These are phyloP conservation scores for Pantala flavescens DNA, from an alignment of 1,140 invertebrate genomes.

Conservation along the genomic window DNA sequence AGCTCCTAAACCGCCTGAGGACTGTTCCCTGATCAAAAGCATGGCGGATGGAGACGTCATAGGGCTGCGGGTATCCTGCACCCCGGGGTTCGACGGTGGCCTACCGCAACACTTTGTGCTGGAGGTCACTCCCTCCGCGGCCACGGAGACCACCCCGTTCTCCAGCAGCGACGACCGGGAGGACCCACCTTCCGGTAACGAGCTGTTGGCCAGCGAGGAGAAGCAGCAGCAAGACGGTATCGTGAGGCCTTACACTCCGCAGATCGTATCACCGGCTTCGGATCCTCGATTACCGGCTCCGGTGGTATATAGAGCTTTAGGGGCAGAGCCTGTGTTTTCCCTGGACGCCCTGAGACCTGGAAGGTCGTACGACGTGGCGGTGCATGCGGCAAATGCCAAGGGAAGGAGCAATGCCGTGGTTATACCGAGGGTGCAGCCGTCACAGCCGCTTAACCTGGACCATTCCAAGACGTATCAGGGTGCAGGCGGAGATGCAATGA, in stretches of 20 bases:
- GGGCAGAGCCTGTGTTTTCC: constrained; percentile 50
- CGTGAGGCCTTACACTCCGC: constrained; percentile 17
- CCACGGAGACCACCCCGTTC: constrained; percentile 20
- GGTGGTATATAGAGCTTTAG: constrained; percentile 44
- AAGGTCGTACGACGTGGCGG: constrained; percentile 50
- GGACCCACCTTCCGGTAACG: constrained; percentile 40
- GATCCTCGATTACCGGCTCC: constrained; percentile 30
- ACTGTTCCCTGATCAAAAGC: constrained; percentile 56
- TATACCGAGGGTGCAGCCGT: constrained; percentile 39
- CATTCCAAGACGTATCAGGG: not conserved
- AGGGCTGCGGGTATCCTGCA: constrained; percentile 59
- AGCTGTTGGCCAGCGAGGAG: constrained; percentile 7
- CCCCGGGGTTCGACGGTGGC: constrained; percentile 68
- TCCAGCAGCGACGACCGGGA: constrained; percentile 41
- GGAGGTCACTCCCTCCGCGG: constrained; percentile 52
- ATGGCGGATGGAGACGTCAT: constrained; percentile 30
- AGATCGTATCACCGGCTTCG: too few species aligned
- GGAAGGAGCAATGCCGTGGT: constrained; percentile 53
- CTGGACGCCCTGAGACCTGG: constrained; percentile 53
- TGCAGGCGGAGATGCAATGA: not conserved
- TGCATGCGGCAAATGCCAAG: constrained; percentile 59
- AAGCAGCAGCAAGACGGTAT: constrained; percentile 18
- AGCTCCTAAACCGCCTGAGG: constrained; percentile 53
- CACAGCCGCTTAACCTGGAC: not conserved
- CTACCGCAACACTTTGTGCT: constrained; percentile 70